These are phyloP conservation scores for Gavia stellata DNA, from an alignment of 2,113 vertebrate genomes.

Conservation along the genomic window DNA sequence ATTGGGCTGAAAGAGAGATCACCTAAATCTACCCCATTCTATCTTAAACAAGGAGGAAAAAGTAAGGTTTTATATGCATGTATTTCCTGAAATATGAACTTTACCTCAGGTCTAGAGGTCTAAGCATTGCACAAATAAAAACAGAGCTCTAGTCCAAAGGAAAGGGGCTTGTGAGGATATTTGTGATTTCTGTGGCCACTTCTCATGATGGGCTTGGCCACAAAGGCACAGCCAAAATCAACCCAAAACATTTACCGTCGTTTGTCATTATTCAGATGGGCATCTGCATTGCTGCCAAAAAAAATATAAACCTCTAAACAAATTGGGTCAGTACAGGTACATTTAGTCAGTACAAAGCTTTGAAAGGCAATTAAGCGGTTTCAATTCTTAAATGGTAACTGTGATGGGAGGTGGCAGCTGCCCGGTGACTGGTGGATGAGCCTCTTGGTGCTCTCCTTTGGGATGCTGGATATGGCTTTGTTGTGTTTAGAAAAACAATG, in stretches of 20 bases:
- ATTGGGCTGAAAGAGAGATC: neutral
- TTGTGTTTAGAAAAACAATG: neutral
- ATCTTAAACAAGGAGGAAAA: slow-evolving; percentile 9
- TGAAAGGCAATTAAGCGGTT: neutral
- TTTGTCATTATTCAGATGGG: neutral
- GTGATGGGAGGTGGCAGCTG: neutral
- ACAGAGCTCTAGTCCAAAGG: neutral
- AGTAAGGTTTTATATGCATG: neutral
- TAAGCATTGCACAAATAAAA: slow-evolving; percentile 1
- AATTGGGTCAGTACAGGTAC: neutral
- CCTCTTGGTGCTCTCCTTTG: neutral
- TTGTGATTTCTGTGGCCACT: neutral
- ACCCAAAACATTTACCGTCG: neutral
- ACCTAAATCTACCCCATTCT: neutral
- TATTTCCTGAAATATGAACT: slow-evolving; percentile 29
- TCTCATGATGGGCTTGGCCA: neutral
- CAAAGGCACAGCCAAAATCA: neutral
- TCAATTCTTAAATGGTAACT: neutral
- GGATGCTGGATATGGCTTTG: neutral
- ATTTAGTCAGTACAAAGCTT: neutral
- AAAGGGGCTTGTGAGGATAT: neutral
- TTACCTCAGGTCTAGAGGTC: neutral
- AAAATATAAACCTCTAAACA: neutral
- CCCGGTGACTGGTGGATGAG: neutral
- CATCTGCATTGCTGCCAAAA: neutral